Percentiles rank a stretch among this genome's conserved stretches.
These are phyloP conservation scores for Cryptoblepharus egeriae DNA, from an alignment of 2,797 vertebrate species.

Conservation along the genomic window DNA sequence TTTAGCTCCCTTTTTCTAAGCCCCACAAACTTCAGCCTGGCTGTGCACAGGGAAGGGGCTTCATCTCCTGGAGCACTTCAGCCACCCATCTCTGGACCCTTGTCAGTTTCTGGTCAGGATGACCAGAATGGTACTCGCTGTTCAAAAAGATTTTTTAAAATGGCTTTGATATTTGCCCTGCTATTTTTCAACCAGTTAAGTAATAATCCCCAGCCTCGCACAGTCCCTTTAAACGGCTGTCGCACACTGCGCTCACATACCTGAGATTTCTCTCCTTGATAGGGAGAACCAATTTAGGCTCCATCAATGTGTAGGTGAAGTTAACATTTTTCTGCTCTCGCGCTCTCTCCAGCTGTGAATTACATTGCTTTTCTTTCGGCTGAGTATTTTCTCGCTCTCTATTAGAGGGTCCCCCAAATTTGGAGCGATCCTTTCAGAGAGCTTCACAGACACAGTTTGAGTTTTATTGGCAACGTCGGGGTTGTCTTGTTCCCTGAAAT, in stretches of 20 bases:
- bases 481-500: too few relatives aligned
- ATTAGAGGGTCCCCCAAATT: not conserved
- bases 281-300: constrained; percentile 11
- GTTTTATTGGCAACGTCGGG: too few relatives aligned
- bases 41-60: not conserved
- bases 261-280: not conserved
- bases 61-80: too few relatives aligned
- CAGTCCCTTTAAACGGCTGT: not conserved
- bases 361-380: not conserved
- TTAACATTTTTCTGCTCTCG: not conserved
- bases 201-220: not conserved
- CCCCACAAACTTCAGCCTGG: not conserved
- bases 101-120: not conserved
- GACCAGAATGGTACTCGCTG: not conserved
- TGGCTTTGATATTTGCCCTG: not conserved
- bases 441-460: not conserved
- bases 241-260: not conserved
- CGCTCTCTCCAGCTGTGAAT: not conserved
- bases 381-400: not conserved
- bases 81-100: not conserved
- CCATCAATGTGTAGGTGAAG: not conserved
- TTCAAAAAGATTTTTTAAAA: constrained; percentile 8
- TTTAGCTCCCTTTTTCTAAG: not conserved
- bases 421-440: not conserved
- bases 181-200: not conserved